Conservation (phyloP, 2,113 vertebrate species). For the Cottus gobio region DNA sequence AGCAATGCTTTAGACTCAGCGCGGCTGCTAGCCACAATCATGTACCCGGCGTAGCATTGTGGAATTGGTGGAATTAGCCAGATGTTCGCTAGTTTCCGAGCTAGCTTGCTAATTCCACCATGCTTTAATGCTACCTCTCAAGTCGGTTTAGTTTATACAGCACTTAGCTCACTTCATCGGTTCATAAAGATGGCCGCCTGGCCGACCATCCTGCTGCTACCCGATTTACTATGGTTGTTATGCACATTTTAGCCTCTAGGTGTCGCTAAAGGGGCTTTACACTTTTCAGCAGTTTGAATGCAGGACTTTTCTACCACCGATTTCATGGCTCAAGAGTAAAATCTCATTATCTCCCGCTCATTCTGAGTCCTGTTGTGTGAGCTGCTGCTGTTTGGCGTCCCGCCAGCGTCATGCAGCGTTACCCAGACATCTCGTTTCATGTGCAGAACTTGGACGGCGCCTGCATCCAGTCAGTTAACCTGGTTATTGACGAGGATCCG, state of each 20-base stretch:
- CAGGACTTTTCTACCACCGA: background rate
- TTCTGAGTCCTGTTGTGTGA: constrained; percentile 3
- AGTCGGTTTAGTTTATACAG: background rate
- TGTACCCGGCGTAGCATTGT: no score
- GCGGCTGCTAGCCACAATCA: background rate
- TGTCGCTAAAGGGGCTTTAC: background rate
- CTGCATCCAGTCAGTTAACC: constrained; percentile 93
- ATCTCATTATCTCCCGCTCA: background rate
- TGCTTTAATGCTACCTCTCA: background rate
- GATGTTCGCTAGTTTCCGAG: background rate
- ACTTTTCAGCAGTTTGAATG: background rate
- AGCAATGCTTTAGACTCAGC: background rate
- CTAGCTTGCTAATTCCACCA: background rate
- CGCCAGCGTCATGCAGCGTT: constrained; percentile 8
- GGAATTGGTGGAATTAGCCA: background rate
- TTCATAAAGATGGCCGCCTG: background rate
- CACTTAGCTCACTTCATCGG: background rate
- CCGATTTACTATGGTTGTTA: background rate
- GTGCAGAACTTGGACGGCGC: constrained; percentile 92
- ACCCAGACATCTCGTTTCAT: constrained; percentile 54
- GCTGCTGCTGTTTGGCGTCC: constrained; percentile 19
- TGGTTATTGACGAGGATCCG: constrained; percentile 91
- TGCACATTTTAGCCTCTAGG: background rate
- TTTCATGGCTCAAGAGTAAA: background rate
- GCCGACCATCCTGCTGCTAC: background rate